Base-by-base conservation (phyloP, 2,888 invertebrate species). In the Iphiclides podalirius region DNA sequence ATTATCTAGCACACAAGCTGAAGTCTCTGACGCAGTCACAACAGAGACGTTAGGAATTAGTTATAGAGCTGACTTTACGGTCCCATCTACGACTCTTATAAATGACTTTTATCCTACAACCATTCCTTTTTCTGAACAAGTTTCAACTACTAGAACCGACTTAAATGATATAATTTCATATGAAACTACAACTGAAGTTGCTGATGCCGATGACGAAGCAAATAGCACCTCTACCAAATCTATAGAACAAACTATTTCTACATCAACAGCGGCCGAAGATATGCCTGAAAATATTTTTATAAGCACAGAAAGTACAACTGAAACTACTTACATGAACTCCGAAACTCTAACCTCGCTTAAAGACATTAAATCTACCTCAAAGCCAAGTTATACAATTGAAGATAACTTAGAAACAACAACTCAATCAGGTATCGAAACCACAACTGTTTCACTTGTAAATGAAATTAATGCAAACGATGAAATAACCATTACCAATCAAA, bases 401-500 rank as follows among this genome's bases (percentile, higher is more conserved):
- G 66, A 58, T 39, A 58, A 61, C 54, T 60, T 62, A 20, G 67
- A 70, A 47, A 63, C 67, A 9, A 67, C 70, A 41, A 72, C 73
- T 16, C 53, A 62, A 59, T 28, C 59, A 57, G 60, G 61, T 55
- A 59, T 60, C 46, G 67, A 66, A 60, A 60, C 55, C 34, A 64
- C 61, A 47, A 65, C 61, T 40, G 58, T 55, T 43, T 59, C 57
- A 47, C 41, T 61, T 53, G 40, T 55, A 53, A 71, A 58, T 56
- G 65, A 68, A 61, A 60, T 56, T 47, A 66, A 61, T 61, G 64
- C 67, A 58, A 72, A 57, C 43, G 42, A 57, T 26, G 52, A 60
- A 52, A 59, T 70, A 60, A 69, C 72, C 58, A 58, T 63, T 57
- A 63, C 62, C 61, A 64, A 67, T 63, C 63, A 61, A 61, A 54